Evolutionary conservation across 1,140 invertebrate genomes (phyloP).

Genomic region (Chrysopa pallens): DNA sequence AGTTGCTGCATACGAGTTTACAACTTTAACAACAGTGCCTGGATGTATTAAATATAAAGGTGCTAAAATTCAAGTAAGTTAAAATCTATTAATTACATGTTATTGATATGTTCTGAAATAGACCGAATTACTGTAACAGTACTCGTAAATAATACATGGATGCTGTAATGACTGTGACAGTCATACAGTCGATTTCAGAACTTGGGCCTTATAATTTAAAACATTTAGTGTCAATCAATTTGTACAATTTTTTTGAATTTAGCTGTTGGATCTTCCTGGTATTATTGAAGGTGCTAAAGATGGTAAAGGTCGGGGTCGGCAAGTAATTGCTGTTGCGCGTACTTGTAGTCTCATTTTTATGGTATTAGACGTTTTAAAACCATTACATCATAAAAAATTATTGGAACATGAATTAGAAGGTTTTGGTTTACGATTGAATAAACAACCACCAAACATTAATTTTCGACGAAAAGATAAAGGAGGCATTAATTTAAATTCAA

Average conservation of each 20-base stretch:
- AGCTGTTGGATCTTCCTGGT: slow-evolving; percentile 95
- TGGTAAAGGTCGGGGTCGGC: slow-evolving; percentile 91
- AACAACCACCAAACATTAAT: slow-evolving; percentile 91
- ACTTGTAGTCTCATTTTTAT: slow-evolving; percentile 98
- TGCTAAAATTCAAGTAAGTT: slow-evolving; percentile 88
- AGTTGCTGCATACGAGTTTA: slow-evolving; percentile 99
- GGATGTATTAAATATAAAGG: slow-evolving; percentile 99
- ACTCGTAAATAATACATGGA: slow-evolving; percentile 4
- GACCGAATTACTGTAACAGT: neutral
- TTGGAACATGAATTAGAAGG: slow-evolving; percentile 98
- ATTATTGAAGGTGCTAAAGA: slow-evolving; percentile 99
- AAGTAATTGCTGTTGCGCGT: slow-evolving; percentile 97
- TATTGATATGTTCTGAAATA: neutral
- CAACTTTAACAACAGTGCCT: slow-evolving; percentile 96
- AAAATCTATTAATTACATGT: neutral
- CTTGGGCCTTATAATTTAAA: slow-evolving; percentile 5
- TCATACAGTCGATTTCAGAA: neutral
- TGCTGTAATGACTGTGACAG: neutral
- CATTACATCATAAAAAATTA: slow-evolving; percentile 86
- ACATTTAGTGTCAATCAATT: no score
- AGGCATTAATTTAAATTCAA: slow-evolving; percentile 76
- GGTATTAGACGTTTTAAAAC: slow-evolving; percentile 94
- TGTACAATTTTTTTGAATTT: slow-evolving; percentile 16
- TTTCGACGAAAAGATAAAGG: slow-evolving; percentile 98
- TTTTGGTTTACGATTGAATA: slow-evolving; percentile 93